Evolutionary conservation across 1,140 invertebrate species (phyloP), one percentile per base, ranked within the genome.

Genomic region (Gryllus bimaculatus): DNA sequence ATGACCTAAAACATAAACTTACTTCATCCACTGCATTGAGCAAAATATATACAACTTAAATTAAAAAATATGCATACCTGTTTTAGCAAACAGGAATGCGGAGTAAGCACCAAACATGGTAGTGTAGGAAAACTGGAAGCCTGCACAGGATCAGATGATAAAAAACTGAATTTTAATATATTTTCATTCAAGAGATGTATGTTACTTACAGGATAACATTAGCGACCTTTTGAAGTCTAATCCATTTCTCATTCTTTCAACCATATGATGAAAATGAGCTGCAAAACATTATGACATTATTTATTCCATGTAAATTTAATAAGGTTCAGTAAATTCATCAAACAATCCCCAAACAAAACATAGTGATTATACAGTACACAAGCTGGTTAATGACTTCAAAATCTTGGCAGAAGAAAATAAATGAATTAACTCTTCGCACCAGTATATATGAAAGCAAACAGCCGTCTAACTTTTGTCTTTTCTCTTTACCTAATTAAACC

Each of bases 21-120:
- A 39, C 26, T 39, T 39, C 5, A 39, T 39, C 12, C 8, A 75
- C 15, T 13, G 18, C 12, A 75, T 47, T 2, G 18, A 6, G 21
- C 74, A 75, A 0, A 47, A n/a, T 75, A 20, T 73, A 15, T 73
- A 73, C 6, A 73, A 3, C 15, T 15, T 21, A 75, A 75, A 8
- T 8, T 75, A 21, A 10, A 75, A 6, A 0, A 47, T 47, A 2
- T 81, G 83, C 81, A 83, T 84, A 90, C 89, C 89, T 76, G 93
- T 95, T 84, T 91, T 90, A 7, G 90, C 87, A 83, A 98, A 98
- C 75, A 98, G 86, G 85, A 92, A 97, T 47, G 96, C 94, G 18
- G 96, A 97, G 85, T 98, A 98, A 39, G 92, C 92, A 81, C 97
- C 97, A 88, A 98, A 98, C 39, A 98, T 83, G 75, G 94, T 96